A percentile compares a stretch with the other conserved stretches of the same genome.
Evolutionary conservation across 1,140 invertebrate genomes (phyloP).

Genomic region (Macrobrachium rosenbergii): DNA sequence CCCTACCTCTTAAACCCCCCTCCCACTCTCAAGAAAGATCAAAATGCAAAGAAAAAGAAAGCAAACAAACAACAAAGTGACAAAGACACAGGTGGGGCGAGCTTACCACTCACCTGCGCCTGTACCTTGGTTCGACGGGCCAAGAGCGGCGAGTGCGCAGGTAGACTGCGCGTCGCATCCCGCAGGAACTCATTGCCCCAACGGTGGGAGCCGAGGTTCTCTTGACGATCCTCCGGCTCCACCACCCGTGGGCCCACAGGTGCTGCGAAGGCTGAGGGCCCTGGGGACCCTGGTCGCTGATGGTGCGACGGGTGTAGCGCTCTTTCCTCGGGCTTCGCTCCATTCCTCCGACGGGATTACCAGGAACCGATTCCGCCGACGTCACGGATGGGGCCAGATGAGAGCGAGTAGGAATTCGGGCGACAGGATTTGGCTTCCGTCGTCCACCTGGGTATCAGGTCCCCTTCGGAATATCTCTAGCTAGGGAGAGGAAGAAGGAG

Average conservation of each 20-base stretch:
- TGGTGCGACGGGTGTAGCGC: constrained; percentile 51
- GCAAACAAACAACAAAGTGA: background rate
- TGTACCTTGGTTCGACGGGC: constrained; percentile 55
- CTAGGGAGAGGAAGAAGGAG: too few species aligned
- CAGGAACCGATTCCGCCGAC: background rate
- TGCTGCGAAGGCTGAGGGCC: constrained; percentile 38
- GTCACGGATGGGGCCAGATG: background rate
- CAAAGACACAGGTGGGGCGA: too few species aligned
- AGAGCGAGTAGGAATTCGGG: background rate
- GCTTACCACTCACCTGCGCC: constrained; percentile 36
- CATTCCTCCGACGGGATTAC: constrained; percentile 1
- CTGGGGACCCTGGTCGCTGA: constrained; percentile 54
- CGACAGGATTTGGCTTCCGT: background rate
- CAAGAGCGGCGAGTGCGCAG: constrained; percentile 43
- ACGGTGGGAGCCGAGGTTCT: constrained; percentile 51
- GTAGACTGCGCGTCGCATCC: constrained; percentile 40
- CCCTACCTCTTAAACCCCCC: background rate
- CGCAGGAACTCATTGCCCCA: background rate
- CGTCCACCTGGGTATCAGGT: too few species aligned
- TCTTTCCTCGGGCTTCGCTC: constrained; percentile 40
- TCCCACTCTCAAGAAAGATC: background rate
- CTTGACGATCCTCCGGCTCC: constrained; percentile 46
- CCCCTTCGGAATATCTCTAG: too few species aligned
- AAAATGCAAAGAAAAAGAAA: background rate
- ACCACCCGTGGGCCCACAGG: constrained; percentile 58